phyloP scores from a whole-genome alignment of 2,113 vertebrate genomes.

The Oncorhynchus tshawytscha region DNA sequence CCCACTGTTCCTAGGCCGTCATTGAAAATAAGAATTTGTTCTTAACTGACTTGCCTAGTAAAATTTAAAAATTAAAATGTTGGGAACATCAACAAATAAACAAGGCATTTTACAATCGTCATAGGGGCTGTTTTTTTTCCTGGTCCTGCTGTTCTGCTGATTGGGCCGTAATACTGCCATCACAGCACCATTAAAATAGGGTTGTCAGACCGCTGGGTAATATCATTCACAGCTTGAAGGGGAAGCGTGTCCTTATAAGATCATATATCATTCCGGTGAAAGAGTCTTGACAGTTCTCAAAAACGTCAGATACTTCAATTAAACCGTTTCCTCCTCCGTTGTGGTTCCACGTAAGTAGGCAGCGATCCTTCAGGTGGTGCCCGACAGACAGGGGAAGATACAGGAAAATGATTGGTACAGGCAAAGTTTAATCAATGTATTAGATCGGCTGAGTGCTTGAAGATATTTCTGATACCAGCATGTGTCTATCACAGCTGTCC shows the following conservation, averaged over 20 bases:
- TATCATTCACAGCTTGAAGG: conserved; percentile 83
- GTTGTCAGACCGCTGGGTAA: conserved; percentile 86
- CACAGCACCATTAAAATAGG: conserved; percentile 84
- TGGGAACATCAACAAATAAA: conserved; percentile 85
- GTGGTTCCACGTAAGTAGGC: not conserved
- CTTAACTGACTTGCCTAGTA: no score
- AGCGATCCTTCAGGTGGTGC: conserved; percentile 77
- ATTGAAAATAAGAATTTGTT: no score
- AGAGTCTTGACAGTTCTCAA: conserved; percentile 83
- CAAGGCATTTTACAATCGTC: conserved; percentile 83
- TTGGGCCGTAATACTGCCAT: conserved; percentile 82
- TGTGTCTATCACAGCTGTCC: conserved; percentile 88
- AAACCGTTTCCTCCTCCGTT: conserved; percentile 72
- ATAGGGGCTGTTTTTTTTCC: conserved; percentile 79
- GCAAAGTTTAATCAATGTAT: conserved; percentile 86
- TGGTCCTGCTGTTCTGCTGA: conserved; percentile 85
- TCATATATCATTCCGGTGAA: conserved; percentile 84
- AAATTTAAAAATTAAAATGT: conserved; percentile 65
- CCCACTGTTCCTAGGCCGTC: no score
- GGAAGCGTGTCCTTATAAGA: conserved; percentile 80
- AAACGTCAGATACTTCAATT: conserved; percentile 73
- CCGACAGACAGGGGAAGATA: conserved; percentile 75
- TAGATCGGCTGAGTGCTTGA: conserved; percentile 73
- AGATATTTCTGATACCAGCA: conserved; percentile 82
- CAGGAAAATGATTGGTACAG: conserved; percentile 76